phyloP scores from a whole-genome alignment of 2,113 vertebrate genomes.

The Pseudopodoces humilis region DNA sequence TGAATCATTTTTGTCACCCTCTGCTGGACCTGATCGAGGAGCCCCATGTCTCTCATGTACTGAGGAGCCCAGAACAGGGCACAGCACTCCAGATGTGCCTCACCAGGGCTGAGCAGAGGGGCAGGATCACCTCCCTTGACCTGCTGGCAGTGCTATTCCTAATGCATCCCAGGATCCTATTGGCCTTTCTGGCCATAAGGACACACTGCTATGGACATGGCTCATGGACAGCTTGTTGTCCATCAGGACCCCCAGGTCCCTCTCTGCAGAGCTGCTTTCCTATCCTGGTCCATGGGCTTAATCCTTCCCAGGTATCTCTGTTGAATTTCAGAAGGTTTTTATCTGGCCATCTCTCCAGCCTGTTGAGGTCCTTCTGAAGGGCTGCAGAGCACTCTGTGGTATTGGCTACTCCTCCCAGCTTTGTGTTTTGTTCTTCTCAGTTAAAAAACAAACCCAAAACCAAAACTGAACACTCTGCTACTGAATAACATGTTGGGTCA shows the following conservation, averaged over 20 bases:
- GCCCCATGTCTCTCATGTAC: neutral
- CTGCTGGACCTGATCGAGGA: fast-evolving
- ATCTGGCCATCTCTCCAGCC: neutral
- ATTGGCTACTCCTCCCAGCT: neutral
- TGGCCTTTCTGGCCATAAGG: neutral
- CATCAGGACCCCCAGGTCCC: neutral
- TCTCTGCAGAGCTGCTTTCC: neutral
- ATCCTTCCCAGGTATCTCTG: neutral
- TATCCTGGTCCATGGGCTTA: neutral
- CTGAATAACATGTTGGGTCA: neutral
- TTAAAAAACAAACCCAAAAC: neutral
- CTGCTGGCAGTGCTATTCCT: neutral
- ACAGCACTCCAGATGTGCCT: neutral
- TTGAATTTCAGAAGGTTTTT: neutral
- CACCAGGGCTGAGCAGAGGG: neutral
- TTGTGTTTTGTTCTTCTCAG: neutral
- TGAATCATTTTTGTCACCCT: neutral
- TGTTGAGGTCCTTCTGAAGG: fast-evolving
- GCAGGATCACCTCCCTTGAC: fast-evolving
- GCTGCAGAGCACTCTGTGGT: neutral
- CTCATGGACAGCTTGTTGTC: neutral
- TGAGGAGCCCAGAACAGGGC: neutral
- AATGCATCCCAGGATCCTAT: fast-evolving
- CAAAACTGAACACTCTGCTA: neutral
- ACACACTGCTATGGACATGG: neutral